These are phyloP conservation scores for Aporophyla nigra DNA, from an alignment of 2,888 invertebrate species.

Conservation along the genomic window DNA sequence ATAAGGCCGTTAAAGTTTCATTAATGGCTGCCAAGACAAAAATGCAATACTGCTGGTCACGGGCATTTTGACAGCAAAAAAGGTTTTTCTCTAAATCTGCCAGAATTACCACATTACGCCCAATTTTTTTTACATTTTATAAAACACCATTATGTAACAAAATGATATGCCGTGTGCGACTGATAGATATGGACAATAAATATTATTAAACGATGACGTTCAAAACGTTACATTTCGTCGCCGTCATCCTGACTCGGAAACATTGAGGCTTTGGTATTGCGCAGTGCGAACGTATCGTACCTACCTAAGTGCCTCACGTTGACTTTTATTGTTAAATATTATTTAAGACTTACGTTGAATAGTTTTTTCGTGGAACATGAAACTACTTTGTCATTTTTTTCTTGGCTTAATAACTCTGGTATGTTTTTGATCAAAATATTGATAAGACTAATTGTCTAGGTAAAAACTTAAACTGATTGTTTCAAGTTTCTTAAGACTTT, in stretches of 20 bases:
- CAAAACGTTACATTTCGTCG: constrained; percentile 18
- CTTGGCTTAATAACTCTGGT: neutral
- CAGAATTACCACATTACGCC: neutral
- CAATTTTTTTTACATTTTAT: neutral
- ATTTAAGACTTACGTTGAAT: neutral
- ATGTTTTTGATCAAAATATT: neutral
- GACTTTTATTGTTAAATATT: constrained; percentile 35
- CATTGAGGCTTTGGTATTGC: constrained; percentile 14
- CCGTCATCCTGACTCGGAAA: constrained; percentile 39
- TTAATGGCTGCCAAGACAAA: too few species aligned
- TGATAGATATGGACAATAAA: constrained; percentile 39
- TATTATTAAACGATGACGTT: constrained; percentile 41
- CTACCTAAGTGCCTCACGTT: neutral
- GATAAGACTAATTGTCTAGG: neutral
- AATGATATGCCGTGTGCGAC: neutral
- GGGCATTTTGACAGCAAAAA: too few species aligned
- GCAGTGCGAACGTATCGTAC: constrained; percentile 25
- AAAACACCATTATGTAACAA: constrained; percentile 10
- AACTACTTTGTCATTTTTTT: constrained; percentile 20
- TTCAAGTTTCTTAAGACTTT: neutral
- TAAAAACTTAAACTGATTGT: too few species aligned
- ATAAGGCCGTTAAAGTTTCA: too few species aligned
- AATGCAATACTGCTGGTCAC: too few species aligned
- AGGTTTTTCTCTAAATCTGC: neutral
- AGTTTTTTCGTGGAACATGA: neutral